These are phyloP conservation scores for Tetragonula carbonaria DNA, from an alignment of 2,888 invertebrate species.

Conservation along the genomic window DNA sequence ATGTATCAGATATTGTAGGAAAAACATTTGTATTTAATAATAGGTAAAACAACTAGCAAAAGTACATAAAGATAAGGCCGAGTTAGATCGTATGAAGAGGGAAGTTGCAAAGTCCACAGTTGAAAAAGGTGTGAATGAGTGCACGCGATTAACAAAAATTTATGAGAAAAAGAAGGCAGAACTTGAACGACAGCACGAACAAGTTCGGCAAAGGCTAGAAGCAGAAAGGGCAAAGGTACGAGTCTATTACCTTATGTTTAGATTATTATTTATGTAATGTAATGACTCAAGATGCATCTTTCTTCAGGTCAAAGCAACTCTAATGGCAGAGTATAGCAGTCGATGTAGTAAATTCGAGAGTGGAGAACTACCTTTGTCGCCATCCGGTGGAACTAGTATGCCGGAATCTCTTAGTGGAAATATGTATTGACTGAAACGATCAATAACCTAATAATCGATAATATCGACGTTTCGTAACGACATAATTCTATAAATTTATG, in stretches of 20 bases:
- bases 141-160: constrained; percentile 91
- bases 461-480: constrained; percentile 23
- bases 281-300: background rate
- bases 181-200: constrained; percentile 91
- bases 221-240: constrained; percentile 88
- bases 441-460: constrained; percentile 7
- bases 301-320: constrained; percentile 77
- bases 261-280: background rate
- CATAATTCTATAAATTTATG: constrained; percentile 22
- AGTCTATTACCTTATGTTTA: background rate
- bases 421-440: constrained; percentile 75
- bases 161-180: constrained; percentile 91
- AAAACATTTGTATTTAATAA: background rate
- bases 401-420: constrained; percentile 80
- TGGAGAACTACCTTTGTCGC: constrained; percentile 78
- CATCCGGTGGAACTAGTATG: constrained; percentile 78
- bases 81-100: constrained; percentile 93
- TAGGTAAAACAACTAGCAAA: constrained; percentile 93
- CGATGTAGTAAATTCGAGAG: constrained; percentile 81
- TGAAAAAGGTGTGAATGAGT: constrained; percentile 95
- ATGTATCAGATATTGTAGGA: background rate
- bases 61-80: constrained; percentile 95
- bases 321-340: constrained; percentile 81
- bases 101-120: constrained; percentile 93
- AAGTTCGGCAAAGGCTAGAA: constrained; percentile 88